Percentiles rank a stretch among this genome's conserved stretches.
Evolutionary conservation across 1,140 invertebrate genomes (phyloP).

Genomic region (Lepidostoma basale): DNA sequence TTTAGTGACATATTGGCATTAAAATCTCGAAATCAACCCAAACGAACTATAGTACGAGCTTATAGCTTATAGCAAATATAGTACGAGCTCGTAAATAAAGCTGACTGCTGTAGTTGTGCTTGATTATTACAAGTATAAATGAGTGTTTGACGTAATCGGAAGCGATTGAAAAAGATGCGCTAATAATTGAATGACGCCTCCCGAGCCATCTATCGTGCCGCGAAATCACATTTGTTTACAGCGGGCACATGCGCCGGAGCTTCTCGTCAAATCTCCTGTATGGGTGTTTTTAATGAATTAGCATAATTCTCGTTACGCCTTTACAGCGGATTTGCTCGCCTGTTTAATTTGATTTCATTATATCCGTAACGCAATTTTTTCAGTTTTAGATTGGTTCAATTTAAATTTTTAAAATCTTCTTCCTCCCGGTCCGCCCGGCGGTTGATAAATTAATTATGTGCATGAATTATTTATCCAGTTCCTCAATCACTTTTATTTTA

Average conservation of each 20-base stretch:
- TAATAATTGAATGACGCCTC: slow-evolving; percentile 40
- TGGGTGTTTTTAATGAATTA: slow-evolving; percentile 42
- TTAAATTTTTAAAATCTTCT: slow-evolving; percentile 17
- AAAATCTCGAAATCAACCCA: too few relatives aligned
- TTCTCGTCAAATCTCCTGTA: slow-evolving; percentile 23
- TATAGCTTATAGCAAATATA: too few relatives aligned
- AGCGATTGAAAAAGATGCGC: slow-evolving; percentile 40
- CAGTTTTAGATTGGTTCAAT: slow-evolving; percentile 30
- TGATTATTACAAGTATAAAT: slow-evolving; percentile 40
- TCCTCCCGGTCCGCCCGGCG: too few relatives aligned
- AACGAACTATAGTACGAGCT: too few relatives aligned
- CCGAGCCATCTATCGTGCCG: neutral
- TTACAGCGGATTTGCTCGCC: slow-evolving; percentile 34
- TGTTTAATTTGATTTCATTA: slow-evolving; percentile 39
- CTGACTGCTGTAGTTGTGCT: neutral
- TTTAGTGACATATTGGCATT: too few relatives aligned
- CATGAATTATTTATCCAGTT: neutral
- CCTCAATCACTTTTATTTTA: neutral
- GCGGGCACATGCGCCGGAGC: slow-evolving; percentile 28
- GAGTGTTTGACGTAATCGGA: slow-evolving; percentile 44
- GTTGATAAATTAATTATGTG: slow-evolving; percentile 12
- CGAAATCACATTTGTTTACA: slow-evolving; percentile 41
- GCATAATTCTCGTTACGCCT: slow-evolving; percentile 38
- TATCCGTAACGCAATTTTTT: slow-evolving; percentile 27
- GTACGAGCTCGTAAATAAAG: too few relatives aligned